Base-by-base conservation (phyloP, 1,140 invertebrate genomes). In the Pseudomyrmex gracilis region DNA sequence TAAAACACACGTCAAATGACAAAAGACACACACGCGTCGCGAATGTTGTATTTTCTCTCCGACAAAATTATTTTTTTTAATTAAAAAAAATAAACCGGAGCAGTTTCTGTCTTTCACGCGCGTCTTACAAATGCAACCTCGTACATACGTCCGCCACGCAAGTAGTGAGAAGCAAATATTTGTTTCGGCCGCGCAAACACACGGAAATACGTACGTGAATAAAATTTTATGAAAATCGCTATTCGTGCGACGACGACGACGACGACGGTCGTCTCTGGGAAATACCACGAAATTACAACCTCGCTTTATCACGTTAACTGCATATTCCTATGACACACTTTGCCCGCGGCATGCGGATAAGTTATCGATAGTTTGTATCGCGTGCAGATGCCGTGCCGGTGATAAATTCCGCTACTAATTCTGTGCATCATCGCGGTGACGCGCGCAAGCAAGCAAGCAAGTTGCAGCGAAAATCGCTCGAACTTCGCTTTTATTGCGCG, bases 281-380 rank as follows among this genome's bases (percentile, higher is more conserved):
- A 80, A 80, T 58, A 45, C 22, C 45, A 47, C 53, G 53, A 60
- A 80, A 71, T 80, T 70, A 80, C 43, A 71, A 71, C 17, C 47
- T 34, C 8, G 66, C 68, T 71, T 58, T 58, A 71, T 71, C 76
- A 80, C 45, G 66, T 80, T 60, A 70, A 80, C 66, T 47, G 66
- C 66, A 71, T 80, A 80, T 80, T 60, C 8, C 76, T 80, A 71
- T 80, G 76, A 80, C 76, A 71, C 20, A 80, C 66, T 80, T 80
- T 60, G 53, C 53, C 34, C 76, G 8, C n/a, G 22, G 66, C 53
- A 70, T 70, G 64, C 22, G 66, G 20, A 80, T 80, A 71, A 80
- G 43, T 80, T 80, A 80, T 80, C 66, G 66, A 80, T 80, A 70
- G 76, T 71, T 80, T 17, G 76, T 80, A 80, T 80, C 76, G 76